Base-by-base conservation (phyloP, 2,888 invertebrate genomes). In the Tethea ocularis region DNA sequence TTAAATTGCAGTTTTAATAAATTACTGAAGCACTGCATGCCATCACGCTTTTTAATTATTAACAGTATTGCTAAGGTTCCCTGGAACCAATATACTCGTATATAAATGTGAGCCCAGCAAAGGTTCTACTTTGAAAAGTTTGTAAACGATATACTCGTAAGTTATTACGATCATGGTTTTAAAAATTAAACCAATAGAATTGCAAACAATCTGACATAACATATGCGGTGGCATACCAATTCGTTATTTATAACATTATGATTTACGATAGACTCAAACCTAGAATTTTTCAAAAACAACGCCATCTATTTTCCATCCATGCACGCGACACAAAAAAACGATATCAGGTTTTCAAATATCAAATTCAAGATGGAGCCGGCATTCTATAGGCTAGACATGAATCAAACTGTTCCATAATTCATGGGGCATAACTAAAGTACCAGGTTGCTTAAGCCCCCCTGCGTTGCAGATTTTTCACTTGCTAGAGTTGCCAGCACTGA, bases 361-460 rank as follows among this genome's bases (percentile, higher is more conserved):
- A 66, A 74, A 80, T 79, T 69, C 77, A 78, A 78, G 74, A 81
- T 80, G 80, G 80, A 75, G 71, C 71, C 65, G 66, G 73, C 72
- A 76, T 78, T 72, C 74, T 78, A 77, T 70, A 80, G 75, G 75
- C 83, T 80, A 83, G 80, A 83, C 85, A 81, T 88, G 89, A 87
- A 84, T 86, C 85, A 83, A 83, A 73, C 81, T 85, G 77, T 82
- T 91, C 84, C 80, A 91, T 91, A 90, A 91, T 91, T 91, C 90
- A 91, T 90, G 74, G 66, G 66, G 81, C 74, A 85, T 85, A 84
- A 86, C 84, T 84, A 85, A 87, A 86, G 79, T 83, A 79, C 64
- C 54, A 54, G 54, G 71, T 73, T 71, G 77, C 78, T 82, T 80
- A 79, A 84, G 78, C 85, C 88, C 87, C 88, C 90, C 85, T 46